These are phyloP conservation scores for Dichetophora obliterata DNA, from an alignment of 2,888 invertebrate genomes.

Conservation along the genomic window DNA sequence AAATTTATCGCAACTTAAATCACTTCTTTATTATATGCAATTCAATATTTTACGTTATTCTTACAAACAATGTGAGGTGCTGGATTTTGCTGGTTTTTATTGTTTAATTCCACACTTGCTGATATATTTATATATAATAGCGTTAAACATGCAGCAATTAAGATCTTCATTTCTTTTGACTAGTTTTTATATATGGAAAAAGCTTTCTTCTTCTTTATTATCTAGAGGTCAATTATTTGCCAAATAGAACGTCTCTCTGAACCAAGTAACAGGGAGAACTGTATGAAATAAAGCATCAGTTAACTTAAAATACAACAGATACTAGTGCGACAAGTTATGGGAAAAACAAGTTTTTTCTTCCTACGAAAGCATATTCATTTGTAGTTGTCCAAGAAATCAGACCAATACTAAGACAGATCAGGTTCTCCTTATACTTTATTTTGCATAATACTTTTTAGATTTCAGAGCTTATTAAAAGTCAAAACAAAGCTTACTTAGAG, in stretches of 20 bases:
- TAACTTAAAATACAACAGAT: neutral
- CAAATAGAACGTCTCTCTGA: neutral
- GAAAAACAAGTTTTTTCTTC: slow-evolving; percentile 6
- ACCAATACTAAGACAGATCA: no score
- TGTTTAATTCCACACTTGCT: neutral
- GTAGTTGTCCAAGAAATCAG: no score
- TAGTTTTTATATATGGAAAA: neutral
- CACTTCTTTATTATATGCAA: neutral
- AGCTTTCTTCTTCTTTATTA: neutral
- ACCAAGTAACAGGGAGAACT: neutral
- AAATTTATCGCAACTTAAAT: neutral
- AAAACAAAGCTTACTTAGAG: no score
- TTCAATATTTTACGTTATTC: neutral
- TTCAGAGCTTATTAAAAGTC: no score
- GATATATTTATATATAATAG: neutral
- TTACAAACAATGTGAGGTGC: slow-evolving; percentile 16
- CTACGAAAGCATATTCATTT: no score
- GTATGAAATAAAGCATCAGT: neutral
- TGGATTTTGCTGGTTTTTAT: neutral
- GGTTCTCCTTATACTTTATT: no score
- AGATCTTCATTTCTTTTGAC: neutral
- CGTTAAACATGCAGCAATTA: neutral
- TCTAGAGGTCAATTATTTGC: neutral
- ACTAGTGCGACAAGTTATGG: slow-evolving; percentile 1
- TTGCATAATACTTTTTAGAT: no score